Conservation (phyloP, 2,797 vertebrate genomes). For the Margarornis squamiger region DNA sequence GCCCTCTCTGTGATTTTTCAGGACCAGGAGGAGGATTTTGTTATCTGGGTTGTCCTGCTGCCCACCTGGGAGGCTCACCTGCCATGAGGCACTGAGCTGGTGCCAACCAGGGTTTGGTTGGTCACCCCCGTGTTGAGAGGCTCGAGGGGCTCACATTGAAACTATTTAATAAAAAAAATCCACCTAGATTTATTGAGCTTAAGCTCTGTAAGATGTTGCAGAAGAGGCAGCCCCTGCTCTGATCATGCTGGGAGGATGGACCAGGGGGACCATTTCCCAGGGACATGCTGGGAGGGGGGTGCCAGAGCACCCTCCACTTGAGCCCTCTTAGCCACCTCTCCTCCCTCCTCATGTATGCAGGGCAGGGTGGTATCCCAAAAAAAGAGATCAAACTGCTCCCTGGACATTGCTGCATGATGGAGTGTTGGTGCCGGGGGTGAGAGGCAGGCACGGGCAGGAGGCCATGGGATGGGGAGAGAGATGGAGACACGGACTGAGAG, state of each 20-base stretch:
- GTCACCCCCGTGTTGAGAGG: background rate
- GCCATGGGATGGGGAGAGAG: constrained; percentile 33
- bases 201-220: constrained; percentile 30
- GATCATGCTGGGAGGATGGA: constrained; percentile 70
- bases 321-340: background rate
- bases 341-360: background rate
- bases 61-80: background rate
- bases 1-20: background rate
- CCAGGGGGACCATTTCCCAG: constrained; percentile 56
- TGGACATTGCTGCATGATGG: constrained; percentile 50
- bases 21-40: background rate
- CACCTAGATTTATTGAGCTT: constrained; percentile 49
- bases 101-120: background rate
- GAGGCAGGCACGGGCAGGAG: constrained; percentile 50
- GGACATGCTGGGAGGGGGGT: constrained; percentile 57
- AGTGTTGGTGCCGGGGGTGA: background rate
- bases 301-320: background rate
- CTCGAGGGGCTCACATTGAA: background rate
- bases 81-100: fast-evolving
- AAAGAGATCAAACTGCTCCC: constrained; percentile 52
- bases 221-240: constrained; percentile 30
- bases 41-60: background rate
- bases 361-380: background rate
- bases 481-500: constrained; percentile 39
- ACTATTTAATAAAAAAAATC: constrained; percentile 29